Evolutionary conservation across 2,797 vertebrate species (phyloP), one percentile per base, ranked within the genome.

Genomic region (Oreochromis grahami): DNA sequence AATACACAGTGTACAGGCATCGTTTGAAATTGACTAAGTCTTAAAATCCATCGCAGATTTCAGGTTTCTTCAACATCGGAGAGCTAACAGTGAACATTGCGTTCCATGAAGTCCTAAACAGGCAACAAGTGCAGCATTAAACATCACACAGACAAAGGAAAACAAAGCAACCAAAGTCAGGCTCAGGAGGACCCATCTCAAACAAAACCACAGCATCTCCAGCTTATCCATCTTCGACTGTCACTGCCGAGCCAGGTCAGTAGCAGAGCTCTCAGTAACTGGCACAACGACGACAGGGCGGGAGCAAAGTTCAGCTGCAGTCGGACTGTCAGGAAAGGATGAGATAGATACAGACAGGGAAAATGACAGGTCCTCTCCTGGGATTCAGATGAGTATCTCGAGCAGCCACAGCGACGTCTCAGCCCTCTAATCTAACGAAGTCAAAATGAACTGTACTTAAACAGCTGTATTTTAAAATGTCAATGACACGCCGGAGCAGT

Each of bases 231-330:
- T 85, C 88, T 65, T 72, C 79, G 34, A 77, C 84, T 77, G 81
- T 88, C 83, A 86, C 32, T 0, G 24, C 1, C 8, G 48, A 60
- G 43, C 15, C 29, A 13, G n/a, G 58, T 77, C 84, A 11, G 41
- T 58, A 50, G 76, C 21, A 2, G n/a, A 86, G 60, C 81, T 48
- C 78, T 87, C 89, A 85, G 34, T 91, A 86, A 87, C 17, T 29
- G 38, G 24, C 51, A 85, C 76, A n/a, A 52, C 32, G 38, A 84
- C 70, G 48, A 48, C 81, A 24, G 3, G 79, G 29, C 2, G 79
- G 53, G 88, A 74, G 86, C 83, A 87, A 43, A 85, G 88, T 68
- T 87, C 84, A 65, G 51, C 48, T 81, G 53, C 76, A 41, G 78
- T 1, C 29, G 24, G 76, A 52, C 19, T 43, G 82, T 87, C 50